Evolutionary conservation across 2,797 vertebrate genomes (phyloP), one percentile per base, ranked within the genome.

Genomic region (Triplophysa bombifrons): DNA sequence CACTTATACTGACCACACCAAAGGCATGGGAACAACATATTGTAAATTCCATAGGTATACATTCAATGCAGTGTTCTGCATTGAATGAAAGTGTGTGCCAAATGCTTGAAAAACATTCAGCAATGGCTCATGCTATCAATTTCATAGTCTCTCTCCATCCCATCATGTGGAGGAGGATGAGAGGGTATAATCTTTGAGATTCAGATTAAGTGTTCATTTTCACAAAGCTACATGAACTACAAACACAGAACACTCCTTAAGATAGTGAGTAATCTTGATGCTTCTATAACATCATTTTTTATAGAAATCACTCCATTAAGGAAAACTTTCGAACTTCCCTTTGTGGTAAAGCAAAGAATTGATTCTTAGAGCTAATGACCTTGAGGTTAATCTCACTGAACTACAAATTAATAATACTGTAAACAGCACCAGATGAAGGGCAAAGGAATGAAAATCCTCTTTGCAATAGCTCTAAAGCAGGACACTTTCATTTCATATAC

Each of bases 151-250:
- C 46, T 34, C 56, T 46, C 34, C 27, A 25, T 9, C 5, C 25
- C 11, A 58, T 71, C 61, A 61, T 4, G 2, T 48, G 44, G 12
- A 16, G 11, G 10, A 68, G 64, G 51, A 68, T 34, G 44, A 60
- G 38, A 72, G 67, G 64, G 11, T 80, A 14, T 48, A 83, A 83
- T 83, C 55, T 55, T 64, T 41, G 25, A 53, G 27, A 65, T n/a
- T 61, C 53, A 80, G 55, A 72, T 82, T 53, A 78, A 79, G 77
- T 84, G 72, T 88, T 83, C 78, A 84, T 81, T 76, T 78, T 50
- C 72, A 71, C 25, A 63, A 20, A 16, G 14, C 74, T 81, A 65
- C 77, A 72, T 68, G 50, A 17, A 22, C 72, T 73, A 17, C 55
- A 65, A 68, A 50, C 58, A 38, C 16, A 61, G 27, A 38, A 68